Conservation (phyloP, 2,888 invertebrate species). For the Drosophila dives region DNA sequence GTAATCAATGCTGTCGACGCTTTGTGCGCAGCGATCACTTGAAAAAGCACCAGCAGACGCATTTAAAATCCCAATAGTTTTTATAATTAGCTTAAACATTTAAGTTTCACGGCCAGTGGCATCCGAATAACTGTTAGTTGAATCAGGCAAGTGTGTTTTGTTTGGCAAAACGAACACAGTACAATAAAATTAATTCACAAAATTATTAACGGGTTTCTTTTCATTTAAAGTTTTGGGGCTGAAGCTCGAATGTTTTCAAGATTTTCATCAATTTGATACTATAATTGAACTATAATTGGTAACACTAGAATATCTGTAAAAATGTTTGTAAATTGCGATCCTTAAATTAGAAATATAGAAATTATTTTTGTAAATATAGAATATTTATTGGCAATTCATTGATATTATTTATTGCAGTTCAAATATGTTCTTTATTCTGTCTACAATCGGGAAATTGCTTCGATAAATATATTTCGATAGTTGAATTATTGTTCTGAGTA, state of each 20-base stretch:
- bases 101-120: slow-evolving; percentile 68
- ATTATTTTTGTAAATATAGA: background rate
- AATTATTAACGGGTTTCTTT: slow-evolving; percentile 23
- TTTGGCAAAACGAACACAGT: slow-evolving; percentile 56
- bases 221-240: background rate
- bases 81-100: slow-evolving; percentile 37
- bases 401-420: background rate
- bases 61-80: slow-evolving; percentile 75
- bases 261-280: background rate
- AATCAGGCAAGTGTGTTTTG: slow-evolving; percentile 63
- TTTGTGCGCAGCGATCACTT: slow-evolving; percentile 83
- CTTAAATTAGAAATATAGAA: background rate
- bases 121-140: slow-evolving; percentile 68
- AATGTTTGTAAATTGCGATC: background rate
- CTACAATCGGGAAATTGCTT: background rate
- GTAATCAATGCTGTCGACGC: slow-evolving; percentile 76
- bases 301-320: background rate
- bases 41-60: slow-evolving; percentile 82
- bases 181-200: slow-evolving; percentile 73
- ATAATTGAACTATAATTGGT: background rate
- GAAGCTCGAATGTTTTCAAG: background rate
- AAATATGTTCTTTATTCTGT: background rate
- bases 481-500: background rate
- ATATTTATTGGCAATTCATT: background rate
- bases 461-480: slow-evolving; percentile 32